Base-by-base conservation (phyloP, 2,113 vertebrate species). In the Falco punctatus region DNA sequence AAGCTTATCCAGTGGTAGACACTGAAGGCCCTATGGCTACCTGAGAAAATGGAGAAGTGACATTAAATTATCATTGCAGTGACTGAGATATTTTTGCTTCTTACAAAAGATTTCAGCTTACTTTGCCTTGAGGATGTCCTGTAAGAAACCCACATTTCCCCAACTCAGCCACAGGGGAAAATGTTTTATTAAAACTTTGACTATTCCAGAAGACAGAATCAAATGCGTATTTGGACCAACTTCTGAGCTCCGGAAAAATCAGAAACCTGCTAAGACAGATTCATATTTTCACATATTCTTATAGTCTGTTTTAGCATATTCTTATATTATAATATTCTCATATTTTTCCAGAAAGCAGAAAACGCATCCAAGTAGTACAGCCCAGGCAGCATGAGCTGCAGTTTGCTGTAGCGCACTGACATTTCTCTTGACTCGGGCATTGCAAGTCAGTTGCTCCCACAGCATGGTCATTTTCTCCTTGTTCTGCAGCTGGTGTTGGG, bases 351-450 rank as follows among this genome's bases (percentile, higher is more conserved):
- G 74, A 35, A 73, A 85, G 40, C 10, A 90, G 61, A 44, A 72
- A 70, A 49, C 26, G 51, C 38, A 27, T 17, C 5, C 2, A n/a
- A 28, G 20, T 6, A 30, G 13, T 57, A 7, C 8, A 71, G 42
- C 15, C 16, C 97, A 82, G 42, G 97, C 97, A 81, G 98, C 98
- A 82, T 96, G 97, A 54, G 97, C 98, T 78, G 89, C 98, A 98
- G 88, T 98, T 99, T 82, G 97, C 96, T 18, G 97, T 98, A 74
- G 97, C 94, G 14, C 98, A 86, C 89, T 98, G 94, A 96, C 98
- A 48, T 20, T 70, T 95, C 97, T 98, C 98, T 15, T 98, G 92
- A 95, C 98, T 98, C 24, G 5, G 40, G 15, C 0, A 0, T 22
- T 89, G 98, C n/a, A 97, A 98, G 16, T 32, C 4, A 7, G 85